Evolutionary conservation across 2,113 vertebrate genomes (phyloP), one percentile per base, ranked within the genome.

Genomic region (Ranitomeya imitator): DNA sequence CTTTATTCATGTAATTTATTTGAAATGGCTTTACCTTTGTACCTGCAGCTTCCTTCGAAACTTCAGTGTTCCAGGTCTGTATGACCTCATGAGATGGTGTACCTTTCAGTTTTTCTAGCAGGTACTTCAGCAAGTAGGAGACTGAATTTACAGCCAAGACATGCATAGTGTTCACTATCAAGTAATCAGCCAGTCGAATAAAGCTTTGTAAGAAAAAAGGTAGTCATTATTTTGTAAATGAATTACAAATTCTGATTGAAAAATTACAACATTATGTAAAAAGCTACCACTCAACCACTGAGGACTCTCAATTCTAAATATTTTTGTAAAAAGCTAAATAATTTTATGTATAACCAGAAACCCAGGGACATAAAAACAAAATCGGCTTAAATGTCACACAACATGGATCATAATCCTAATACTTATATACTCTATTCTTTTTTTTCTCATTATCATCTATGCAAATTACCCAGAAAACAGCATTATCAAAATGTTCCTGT

Each of bases 151-250:
- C 92, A 79, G 95, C 92, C 87, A 97, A 77, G 60, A 91, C 63
- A 63, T 97, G 96, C 93, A 97, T 90, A 16, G 95, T 96, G 90
- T 92, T 96, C 87, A 95, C 88, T 26, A 98, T 95, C 88, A 98
- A 85, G 89, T 96, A 96, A 91, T 97, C 97, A 85, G 95, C 93
- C 55, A 97, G 94, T 83, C 94, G 95, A 87, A 97, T 94, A 91
- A 97, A 97, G 91, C 97, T 98, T 89, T 57, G 90, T 79, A 83
- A 87, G 23, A 79, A 92, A 87, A 60, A 89, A 52, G 23, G 9
- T 13, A 21, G 7, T 12, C 13, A 14, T 23, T 23, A 67, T 23
- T 37, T 18, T 45, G 45, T 18, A 74, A 18, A 15, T 51, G 7
- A 45, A 45, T 74, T 18, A 45, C 31, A 74, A 74, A 51, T 19